phyloP scores from a whole-genome alignment of 2,113 vertebrate genomes.

The Colaptes auratus region DNA sequence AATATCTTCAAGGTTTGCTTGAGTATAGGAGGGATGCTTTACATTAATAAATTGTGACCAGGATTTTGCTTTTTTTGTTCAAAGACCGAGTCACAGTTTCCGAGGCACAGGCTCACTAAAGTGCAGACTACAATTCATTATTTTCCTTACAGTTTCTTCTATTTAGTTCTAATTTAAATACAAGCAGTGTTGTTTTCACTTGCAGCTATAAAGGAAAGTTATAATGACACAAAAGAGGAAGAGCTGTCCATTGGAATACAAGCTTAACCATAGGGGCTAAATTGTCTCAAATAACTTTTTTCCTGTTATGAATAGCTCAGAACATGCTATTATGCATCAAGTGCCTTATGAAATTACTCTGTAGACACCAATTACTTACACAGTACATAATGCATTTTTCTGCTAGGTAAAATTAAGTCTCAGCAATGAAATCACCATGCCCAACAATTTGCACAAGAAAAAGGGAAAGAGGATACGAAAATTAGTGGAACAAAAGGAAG shows the following conservation, averaged over 20 bases:
- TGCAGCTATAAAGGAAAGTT: conserved; percentile 19
- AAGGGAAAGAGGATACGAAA: conserved; percentile 23
- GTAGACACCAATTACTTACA: conserved; percentile 61
- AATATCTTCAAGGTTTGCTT: neutral
- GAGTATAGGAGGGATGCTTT: neutral
- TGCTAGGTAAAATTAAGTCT: conserved; percentile 67
- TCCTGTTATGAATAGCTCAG: conserved; percentile 43
- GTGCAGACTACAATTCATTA: neutral
- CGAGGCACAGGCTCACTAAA: conserved; percentile 19
- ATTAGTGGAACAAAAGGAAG: conserved; percentile 41
- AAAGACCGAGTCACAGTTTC: neutral
- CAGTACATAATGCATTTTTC: conserved; percentile 62
- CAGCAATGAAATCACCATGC: conserved; percentile 55
- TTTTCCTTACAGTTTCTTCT: conserved; percentile 17
- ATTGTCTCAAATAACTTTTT: neutral
- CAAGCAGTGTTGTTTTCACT: neutral
- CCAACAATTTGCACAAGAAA: conserved; percentile 48
- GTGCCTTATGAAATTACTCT: conserved; percentile 57
- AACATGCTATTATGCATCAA: conserved; percentile 42
- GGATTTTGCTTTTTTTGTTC: neutral
- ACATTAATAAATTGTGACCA: neutral
- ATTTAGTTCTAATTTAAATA: conserved; percentile 3
- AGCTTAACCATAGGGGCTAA: conserved; percentile 6
- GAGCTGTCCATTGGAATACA: neutral
- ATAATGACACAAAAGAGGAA: neutral